Evolutionary conservation across 2,888 invertebrate genomes (phyloP), one percentile per base, ranked within the genome.

Genomic region (Cantharis lateralis): DNA sequence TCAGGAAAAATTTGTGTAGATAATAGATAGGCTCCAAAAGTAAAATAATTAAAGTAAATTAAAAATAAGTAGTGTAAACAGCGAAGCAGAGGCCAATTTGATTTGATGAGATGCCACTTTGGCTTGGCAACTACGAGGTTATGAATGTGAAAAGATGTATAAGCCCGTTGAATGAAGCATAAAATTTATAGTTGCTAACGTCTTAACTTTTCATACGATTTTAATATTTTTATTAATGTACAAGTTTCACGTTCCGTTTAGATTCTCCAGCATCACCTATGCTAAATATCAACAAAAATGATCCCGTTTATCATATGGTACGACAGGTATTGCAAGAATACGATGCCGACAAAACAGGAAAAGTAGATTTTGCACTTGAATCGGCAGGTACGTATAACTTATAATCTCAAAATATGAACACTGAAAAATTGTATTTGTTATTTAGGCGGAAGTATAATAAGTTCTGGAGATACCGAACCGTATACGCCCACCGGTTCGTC

Each of bases 351-450:
- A 87, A 86, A 83, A 87, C 87, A 7, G 87, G 87, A 32, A 82
- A 79, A 77, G 82, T 85, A 0, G 88, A 88, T 82, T 88, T 85
- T 82, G 88, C 87, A 20, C 80, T 87, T 32, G 87, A 87, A 82
- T 83, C 86, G 15, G 83, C 87, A 75, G 88, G 87, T 85, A 78
- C 24, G 3, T n/a, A n/a, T 48, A 1, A 48, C 48, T 7, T 48
- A 7, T 48, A 2, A 48, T 48, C 7, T 48, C 7, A n/a, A 48
- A 48, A 48, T 48, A 3, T 0, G 9, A 32, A 32, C 4, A 13
- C 5, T 48, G n/a, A n/a, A 48, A 48, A 48, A 48, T 48, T 48
- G 5, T 48, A 48, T 48, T 48, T 32, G 32, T n/a, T 48, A 7
- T n/a, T n/a, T 66, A 66, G 64, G 64, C 2, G 64, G 64, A 20